Percentiles rank a stretch among this genome's conserved stretches.
Conservation (phyloP, 2,113 vertebrate species). For the Neotoma lepida region DNA sequence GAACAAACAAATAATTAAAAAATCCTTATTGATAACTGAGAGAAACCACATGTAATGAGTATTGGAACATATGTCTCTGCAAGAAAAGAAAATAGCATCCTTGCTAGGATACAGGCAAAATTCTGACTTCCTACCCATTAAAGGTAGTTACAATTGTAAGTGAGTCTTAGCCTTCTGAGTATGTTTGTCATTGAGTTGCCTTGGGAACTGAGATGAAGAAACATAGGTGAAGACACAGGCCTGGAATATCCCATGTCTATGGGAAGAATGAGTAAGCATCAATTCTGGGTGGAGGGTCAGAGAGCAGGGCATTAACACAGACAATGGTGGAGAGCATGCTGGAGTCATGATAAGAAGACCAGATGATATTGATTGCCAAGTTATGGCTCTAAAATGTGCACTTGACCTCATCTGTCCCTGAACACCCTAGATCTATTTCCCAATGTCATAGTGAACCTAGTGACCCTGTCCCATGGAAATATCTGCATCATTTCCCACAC, state of each 20-base stretch:
- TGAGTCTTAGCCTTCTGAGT: neutral
- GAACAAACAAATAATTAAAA: neutral
- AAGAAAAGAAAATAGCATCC: neutral
- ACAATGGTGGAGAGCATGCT: neutral
- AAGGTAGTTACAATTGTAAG: constrained; percentile 11
- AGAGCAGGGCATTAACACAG: neutral
- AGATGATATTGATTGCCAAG: neutral
- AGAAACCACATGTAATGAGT: neutral
- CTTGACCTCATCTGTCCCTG: neutral
- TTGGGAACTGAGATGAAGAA: constrained; percentile 49
- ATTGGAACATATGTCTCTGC: neutral
- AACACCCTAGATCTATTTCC: neutral
- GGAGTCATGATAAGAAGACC: neutral
- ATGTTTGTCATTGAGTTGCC: constrained; percentile 25
- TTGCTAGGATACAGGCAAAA: neutral
- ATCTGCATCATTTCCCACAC: neutral
- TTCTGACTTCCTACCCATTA: constrained; percentile 37
- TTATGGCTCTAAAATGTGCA: neutral
- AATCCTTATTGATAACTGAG: neutral
- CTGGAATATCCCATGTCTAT: neutral
- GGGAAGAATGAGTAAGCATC: neutral
- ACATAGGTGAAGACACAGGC: neutral
- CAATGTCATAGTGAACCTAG: neutral
- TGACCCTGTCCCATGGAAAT: neutral
- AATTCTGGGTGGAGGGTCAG: neutral